Base-by-base conservation (phyloP, 2,797 vertebrate species). In the Triplophysa bombifrons region DNA sequence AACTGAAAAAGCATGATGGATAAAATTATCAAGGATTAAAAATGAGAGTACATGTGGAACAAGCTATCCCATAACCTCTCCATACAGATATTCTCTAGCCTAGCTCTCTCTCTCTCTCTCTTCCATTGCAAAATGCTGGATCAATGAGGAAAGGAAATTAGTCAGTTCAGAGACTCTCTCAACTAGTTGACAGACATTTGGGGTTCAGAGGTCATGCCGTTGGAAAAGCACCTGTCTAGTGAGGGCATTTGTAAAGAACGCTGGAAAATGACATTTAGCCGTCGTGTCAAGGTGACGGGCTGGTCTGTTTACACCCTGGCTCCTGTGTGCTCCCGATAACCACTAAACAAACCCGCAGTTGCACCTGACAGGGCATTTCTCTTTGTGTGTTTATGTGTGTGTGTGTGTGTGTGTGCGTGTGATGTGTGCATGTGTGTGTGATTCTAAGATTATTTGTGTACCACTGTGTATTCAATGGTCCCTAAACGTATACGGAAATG, bases 271-370 rank as follows among this genome's bases (percentile, higher is more conserved):
- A 64, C 58, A 61, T 84, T 85, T 84, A 84, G 74, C 74, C 60
- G 14, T 22, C 17, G 48, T 80, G 84, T 84, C 82, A 82, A 74
- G 71, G 70, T 81, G 84, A 82, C 12, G 73, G 80, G 50, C 68
- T 70, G 41, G 79, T 75, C 61, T 83, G 81, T 85, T 83, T 81
- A 79, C 68, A 76, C 41, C 69, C 9, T 9, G 30, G 51, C 80
- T 70, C 22, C 68, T 48, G 68, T 72, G 67, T 30, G 69, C 41
- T 46, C 68, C 68, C 3, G 75, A 81, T 75, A 83, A 80, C 61
- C 30, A 22, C 81, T 30, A 73, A 74, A 80, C 74, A 34, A 34
- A 80, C 38, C 73, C 19, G 50, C 84, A 76, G 79, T 78, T 83
- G 74, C 25, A 46, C 56, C 72, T 83, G 75, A 78, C 81, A 79